Conservation (phyloP, 2,797 vertebrate genomes). For the Gephyroberyx darwinii region DNA sequence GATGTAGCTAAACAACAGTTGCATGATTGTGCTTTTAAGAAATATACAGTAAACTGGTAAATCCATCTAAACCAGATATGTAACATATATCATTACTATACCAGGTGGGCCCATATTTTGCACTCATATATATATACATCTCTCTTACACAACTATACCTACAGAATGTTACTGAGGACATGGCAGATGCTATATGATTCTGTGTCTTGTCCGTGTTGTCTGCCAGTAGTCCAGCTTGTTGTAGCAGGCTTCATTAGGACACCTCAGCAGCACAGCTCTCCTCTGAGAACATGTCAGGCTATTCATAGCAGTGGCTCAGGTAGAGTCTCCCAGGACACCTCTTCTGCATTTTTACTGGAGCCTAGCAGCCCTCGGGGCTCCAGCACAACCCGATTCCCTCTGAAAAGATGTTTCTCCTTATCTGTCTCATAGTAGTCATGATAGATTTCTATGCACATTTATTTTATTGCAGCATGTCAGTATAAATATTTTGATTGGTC, state of each 20-base stretch:
- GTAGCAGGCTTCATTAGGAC: slow-evolving; percentile 65
- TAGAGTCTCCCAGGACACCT: slow-evolving; percentile 49
- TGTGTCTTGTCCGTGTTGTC: slow-evolving; percentile 16
- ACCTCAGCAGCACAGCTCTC: slow-evolving; percentile 49
- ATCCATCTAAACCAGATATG: background rate
- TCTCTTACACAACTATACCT: background rate
- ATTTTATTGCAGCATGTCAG: slow-evolving; percentile 25
- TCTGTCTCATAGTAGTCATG: slow-evolving; percentile 24
- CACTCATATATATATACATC: slow-evolving; percentile 1
- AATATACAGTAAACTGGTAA: background rate
- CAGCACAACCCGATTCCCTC: slow-evolving; percentile 58
- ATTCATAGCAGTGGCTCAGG: slow-evolving; percentile 73
- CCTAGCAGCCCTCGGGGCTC: slow-evolving; percentile 43
- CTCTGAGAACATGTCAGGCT: slow-evolving; percentile 69
- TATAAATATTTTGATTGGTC: slow-evolving; percentile 23
- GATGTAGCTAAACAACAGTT: background rate
- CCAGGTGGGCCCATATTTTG: background rate
- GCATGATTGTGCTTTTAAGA: background rate
- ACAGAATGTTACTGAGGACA: slow-evolving; percentile 15
- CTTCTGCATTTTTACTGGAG: slow-evolving; percentile 52
- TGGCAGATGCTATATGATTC: slow-evolving; percentile 3
- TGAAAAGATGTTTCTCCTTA: slow-evolving; percentile 33
- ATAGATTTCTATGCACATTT: slow-evolving; percentile 28
- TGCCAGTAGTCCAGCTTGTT: slow-evolving; percentile 38
- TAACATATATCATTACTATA: background rate